Base-by-base conservation (phyloP, 2,797 vertebrate species). In the Allobates femoralis region DNA sequence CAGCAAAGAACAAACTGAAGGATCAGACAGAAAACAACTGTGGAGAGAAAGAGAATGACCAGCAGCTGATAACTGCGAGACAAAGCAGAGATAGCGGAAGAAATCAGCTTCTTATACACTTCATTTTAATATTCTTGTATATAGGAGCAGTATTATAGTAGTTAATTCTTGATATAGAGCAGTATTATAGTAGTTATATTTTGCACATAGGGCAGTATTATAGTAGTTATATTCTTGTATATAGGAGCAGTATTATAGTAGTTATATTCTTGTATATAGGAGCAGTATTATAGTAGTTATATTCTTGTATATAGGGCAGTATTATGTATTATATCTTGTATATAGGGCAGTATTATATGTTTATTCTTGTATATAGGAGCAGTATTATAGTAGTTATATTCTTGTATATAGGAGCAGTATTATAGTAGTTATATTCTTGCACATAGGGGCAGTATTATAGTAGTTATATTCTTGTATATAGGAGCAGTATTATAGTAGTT, bases 141-240 rank as follows among this genome's bases (percentile, higher is more conserved):
- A 62, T 26, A 62, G 32, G 16, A 32, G 32, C 32, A 12, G 8
- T 69, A 34, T 69, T 69, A 21, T 69, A 69, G 66, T 37, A 69
- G 66, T 37, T 37, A 21, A 69, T 23, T 69, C 32, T 11, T 69
- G 8, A 67, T 32, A 34, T 14, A 6, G 5, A 6, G 64, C 28
- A 34, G 28, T 32, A 67, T 67, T 32, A 67, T 67, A 67, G 64
- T 67, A n/a, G n/a, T n/a, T n/a, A n/a, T n/a, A n/a, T n/a, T n/a
- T n/a, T 37, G 37, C 5, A 69, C 37, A 69, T 41, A 32, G 32
- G 2, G 66, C 7, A 69, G 66, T 69, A 69, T 69, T 69, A 69
- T 69, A 69, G 18, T 69, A 69, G 19, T 69, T 69, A 37, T 69
- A 34, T 37, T 69, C 66, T 12, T 69, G 32, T 69, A 37, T 8